Evolutionary conservation across 2,888 invertebrate genomes (phyloP).

Genomic region (Lepeophtheirus nordmannii): DNA sequence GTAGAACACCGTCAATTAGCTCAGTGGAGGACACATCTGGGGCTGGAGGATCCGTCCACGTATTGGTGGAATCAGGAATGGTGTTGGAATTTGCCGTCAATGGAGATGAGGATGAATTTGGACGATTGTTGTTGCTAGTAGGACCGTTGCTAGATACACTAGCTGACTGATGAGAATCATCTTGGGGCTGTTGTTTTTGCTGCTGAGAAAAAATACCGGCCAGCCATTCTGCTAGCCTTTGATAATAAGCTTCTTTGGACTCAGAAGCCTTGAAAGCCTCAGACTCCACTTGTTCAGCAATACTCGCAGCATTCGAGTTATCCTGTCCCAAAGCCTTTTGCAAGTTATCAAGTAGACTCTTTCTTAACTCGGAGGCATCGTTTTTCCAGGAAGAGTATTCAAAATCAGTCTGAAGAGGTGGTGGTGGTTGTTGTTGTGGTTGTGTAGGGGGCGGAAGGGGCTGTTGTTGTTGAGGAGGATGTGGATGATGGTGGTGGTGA

Average conservation of each 20-base stretch:
- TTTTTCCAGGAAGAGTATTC: neutral
- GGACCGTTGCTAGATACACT: neutral
- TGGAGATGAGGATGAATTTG: neutral
- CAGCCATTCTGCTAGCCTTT: conserved; percentile 18
- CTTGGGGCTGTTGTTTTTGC: neutral
- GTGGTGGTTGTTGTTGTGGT: neutral
- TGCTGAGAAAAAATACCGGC: conserved; percentile 16
- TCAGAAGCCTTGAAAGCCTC: neutral
- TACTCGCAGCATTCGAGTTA: neutral
- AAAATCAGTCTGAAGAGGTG: neutral
- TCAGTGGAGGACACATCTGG: neutral
- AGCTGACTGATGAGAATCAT: neutral
- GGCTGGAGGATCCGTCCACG: neutral
- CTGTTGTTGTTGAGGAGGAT: too few species aligned
- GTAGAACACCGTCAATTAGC: neutral
- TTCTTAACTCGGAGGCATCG: neutral
- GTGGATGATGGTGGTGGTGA: too few species aligned
- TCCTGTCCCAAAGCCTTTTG: neutral
- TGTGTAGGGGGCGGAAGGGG: too few species aligned
- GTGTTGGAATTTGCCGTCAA: neutral
- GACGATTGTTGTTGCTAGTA: neutral
- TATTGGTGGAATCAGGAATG: neutral
- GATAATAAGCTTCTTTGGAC: conserved; percentile 2
- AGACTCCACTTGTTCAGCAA: conserved; percentile 12
- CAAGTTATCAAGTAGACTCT: neutral